These are phyloP conservation scores for Tachina fera DNA, from an alignment of 2,888 invertebrate species.

Conservation along the genomic window DNA sequence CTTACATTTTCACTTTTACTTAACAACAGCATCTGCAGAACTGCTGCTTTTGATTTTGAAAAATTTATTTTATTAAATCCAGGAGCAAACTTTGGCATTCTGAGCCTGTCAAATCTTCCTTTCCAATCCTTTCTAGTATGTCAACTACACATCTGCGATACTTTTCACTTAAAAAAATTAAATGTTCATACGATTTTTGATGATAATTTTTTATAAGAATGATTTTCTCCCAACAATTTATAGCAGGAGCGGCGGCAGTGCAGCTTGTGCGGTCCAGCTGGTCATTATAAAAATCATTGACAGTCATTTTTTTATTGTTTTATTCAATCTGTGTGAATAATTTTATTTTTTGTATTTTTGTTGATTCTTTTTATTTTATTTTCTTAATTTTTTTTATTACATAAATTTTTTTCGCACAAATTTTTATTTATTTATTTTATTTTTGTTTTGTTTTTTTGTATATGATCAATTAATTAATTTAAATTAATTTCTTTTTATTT, in stretches of 20 bases:
- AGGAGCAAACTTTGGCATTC: too few species aligned
- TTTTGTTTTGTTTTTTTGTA: constrained; percentile 65
- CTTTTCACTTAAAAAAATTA: too few species aligned
- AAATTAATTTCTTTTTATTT: constrained; percentile 59
- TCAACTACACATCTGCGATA: too few species aligned
- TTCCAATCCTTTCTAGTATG: too few species aligned
- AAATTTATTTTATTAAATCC: too few species aligned
- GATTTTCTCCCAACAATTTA: background rate
- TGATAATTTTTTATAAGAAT: too few species aligned
- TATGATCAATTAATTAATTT: constrained; percentile 69
- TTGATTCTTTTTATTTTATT: constrained; percentile 49
- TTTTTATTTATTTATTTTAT: constrained; percentile 72
- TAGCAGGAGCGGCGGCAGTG: background rate
- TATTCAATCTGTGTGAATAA: constrained; percentile 69
- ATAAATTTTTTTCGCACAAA: constrained; percentile 70
- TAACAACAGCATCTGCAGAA: too few species aligned
- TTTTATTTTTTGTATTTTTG: constrained; percentile 67
- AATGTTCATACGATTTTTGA: too few species aligned
- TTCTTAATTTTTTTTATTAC: constrained; percentile 62
- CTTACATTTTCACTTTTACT: too few species aligned
- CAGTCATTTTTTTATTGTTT: constrained; percentile 46
- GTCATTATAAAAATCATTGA: background rate
- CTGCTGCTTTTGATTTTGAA: too few species aligned
- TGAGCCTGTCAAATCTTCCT: too few species aligned
- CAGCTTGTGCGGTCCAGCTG: background rate